These are phyloP conservation scores for Brachionus rotundiformis DNA, from an alignment of 1,140 invertebrate genomes.

Conservation along the genomic window DNA sequence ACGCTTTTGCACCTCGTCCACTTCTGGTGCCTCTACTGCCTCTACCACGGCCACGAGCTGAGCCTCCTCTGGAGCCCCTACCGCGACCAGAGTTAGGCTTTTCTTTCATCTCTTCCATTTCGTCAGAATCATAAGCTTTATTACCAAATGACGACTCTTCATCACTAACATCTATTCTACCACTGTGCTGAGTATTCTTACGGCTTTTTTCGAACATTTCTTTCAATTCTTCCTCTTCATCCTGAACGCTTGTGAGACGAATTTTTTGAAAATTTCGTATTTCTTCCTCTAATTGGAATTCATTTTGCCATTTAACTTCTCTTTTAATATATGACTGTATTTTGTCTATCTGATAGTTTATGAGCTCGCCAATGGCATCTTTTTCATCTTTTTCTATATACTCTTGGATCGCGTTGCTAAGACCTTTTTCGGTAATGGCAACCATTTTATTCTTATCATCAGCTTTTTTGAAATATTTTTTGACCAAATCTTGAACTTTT, in stretches of 20 bases:
- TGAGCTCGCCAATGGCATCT: conserved; percentile 38
- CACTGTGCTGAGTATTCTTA: conserved; percentile 15
- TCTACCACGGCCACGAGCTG: background rate
- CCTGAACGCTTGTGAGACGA: background rate
- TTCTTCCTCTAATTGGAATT: conserved; percentile 43
- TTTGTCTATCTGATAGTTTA: conserved; percentile 46
- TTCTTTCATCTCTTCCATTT: background rate
- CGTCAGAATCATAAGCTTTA: background rate
- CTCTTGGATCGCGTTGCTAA: conserved; percentile 33
- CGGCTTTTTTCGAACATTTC: conserved; percentile 17
- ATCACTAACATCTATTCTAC: background rate
- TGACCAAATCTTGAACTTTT: conserved; percentile 38
- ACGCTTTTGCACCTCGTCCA: background rate
- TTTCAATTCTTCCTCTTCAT: conserved; percentile 22
- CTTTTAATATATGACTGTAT: conserved; percentile 37
- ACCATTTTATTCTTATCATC: conserved; percentile 39
- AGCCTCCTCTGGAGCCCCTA: background rate
- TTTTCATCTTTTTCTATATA: conserved; percentile 52
- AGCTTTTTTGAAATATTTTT: conserved; percentile 50
- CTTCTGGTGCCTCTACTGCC: background rate
- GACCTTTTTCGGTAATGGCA: conserved; percentile 38
- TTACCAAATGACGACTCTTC: conserved; percentile 1
- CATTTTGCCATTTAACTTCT: conserved; percentile 34
- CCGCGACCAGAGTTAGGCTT: background rate
- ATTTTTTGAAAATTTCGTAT: conserved; percentile 41